A percentile compares a stretch with the other conserved stretches of the same genome.
phyloP scores from a whole-genome alignment of 2,113 vertebrate species.

The Tautogolabrus adspersus region DNA sequence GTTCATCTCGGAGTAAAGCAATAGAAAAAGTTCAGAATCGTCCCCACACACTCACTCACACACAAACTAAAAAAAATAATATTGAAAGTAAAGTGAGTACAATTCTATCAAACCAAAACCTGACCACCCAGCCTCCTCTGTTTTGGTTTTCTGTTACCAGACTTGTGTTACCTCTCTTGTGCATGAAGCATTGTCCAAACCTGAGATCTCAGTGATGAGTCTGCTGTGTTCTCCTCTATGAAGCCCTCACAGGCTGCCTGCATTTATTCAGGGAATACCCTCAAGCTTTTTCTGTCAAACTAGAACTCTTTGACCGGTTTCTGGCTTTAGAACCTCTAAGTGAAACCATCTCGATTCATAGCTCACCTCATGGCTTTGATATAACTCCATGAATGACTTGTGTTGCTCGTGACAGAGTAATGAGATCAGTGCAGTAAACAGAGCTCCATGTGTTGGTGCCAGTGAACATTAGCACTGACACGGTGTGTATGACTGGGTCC shows the following conservation, averaged over 20 bases:
- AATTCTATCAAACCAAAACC: background rate
- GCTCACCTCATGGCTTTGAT: conserved; percentile 12
- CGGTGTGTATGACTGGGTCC: conserved; percentile 12
- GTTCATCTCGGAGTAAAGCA: too few relatives aligned
- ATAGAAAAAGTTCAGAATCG: too few relatives aligned
- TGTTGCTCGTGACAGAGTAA: conserved; percentile 13
- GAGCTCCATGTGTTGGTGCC: conserved; percentile 9
- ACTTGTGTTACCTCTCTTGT: background rate
- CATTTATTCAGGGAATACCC: background rate
- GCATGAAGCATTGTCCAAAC: conserved; percentile 7
- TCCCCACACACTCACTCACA: background rate
- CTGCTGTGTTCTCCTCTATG: background rate
- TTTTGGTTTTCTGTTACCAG: conserved; percentile 3
- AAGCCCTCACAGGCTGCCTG: background rate
- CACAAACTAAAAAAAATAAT: background rate
- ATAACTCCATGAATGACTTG: conserved; percentile 34
- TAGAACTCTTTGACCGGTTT: background rate
- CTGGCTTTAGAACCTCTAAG: background rate
- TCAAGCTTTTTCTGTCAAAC: conserved; percentile 1
- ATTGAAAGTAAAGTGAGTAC: conserved; percentile 6
- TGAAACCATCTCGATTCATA: background rate
- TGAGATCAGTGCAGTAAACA: conserved; percentile 9
- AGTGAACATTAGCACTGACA: conserved; percentile 25
- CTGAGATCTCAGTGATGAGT: background rate
- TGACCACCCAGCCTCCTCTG: background rate